A percentile compares a stretch with the other conserved stretches of the same genome.
phyloP scores from a whole-genome alignment of 2,113 vertebrate genomes.

The Astur gentilis region DNA sequence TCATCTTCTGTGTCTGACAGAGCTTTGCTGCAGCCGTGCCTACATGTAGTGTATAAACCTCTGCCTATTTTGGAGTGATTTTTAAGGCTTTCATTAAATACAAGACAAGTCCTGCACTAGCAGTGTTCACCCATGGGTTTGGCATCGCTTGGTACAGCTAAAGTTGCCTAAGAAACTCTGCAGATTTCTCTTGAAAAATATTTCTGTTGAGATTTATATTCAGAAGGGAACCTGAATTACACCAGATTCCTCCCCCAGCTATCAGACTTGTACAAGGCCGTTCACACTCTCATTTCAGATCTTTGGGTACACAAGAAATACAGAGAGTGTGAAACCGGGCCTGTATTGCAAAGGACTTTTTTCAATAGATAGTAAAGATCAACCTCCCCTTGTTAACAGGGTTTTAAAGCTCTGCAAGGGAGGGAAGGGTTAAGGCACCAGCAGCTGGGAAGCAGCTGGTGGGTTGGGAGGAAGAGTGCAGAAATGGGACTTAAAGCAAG shows the following conservation, averaged over 20 bases:
- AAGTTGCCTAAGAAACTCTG: not conserved
- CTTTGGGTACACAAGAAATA: not conserved
- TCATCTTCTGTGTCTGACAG: not conserved
- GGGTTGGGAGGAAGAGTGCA: not conserved
- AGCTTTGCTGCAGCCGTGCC: not conserved
- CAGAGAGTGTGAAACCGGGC: not conserved
- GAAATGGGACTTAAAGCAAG: not conserved
- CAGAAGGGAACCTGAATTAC: not conserved
- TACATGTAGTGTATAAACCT: not conserved
- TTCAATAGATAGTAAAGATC: not conserved
- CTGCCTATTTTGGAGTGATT: not conserved
- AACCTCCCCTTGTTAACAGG: accelerated
- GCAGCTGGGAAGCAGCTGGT: not conserved
- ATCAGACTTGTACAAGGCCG: not conserved
- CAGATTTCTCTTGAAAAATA: not conserved
- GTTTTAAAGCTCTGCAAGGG: not conserved
- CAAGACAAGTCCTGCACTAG: not conserved
- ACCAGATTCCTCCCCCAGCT: not conserved
- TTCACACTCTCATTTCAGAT: not conserved
- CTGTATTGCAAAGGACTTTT: not conserved
- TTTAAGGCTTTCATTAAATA: not conserved
- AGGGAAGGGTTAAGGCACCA: not conserved
- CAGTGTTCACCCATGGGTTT: not conserved
- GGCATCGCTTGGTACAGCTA: not conserved
- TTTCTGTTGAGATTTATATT: not conserved